phyloP scores from a whole-genome alignment of 2,888 invertebrate species.

The Zaprionus lineosus region DNA sequence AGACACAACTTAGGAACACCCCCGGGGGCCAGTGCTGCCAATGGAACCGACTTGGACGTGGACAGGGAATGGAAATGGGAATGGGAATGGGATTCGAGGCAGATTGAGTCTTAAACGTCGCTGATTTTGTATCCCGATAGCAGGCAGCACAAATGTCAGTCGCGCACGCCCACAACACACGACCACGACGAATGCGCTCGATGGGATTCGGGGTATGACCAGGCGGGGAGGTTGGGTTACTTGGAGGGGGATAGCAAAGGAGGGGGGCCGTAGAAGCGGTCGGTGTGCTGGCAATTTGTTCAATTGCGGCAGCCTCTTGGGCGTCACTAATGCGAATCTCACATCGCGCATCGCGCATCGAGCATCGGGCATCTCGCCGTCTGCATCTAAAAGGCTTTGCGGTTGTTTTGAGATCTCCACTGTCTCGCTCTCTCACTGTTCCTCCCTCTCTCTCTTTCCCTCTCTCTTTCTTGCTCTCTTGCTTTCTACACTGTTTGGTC shows the following conservation, averaged over 20 bases:
- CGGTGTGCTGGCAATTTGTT: constrained; percentile 59
- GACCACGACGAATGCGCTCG: constrained; percentile 35
- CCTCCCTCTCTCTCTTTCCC: neutral
- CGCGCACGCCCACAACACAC: constrained; percentile 69
- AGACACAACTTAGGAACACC: constrained; percentile 1
- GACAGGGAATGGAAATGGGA: too few relatives aligned
- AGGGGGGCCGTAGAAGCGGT: neutral
- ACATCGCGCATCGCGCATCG: constrained; percentile 65
- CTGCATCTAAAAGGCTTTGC: constrained; percentile 68
- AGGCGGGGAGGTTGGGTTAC: too few relatives aligned
- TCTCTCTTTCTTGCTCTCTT: neutral
- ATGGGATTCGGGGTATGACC: too few relatives aligned
- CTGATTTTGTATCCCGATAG: constrained; percentile 51
- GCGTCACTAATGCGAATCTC: constrained; percentile 69
- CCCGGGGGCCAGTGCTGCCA: constrained; percentile 19
- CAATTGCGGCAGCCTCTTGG: constrained; percentile 74
- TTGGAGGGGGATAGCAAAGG: too few relatives aligned
- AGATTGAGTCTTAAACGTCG: constrained; percentile 53
- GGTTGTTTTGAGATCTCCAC: constrained; percentile 11
- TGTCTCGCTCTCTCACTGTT: neutral
- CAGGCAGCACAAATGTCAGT: constrained; percentile 63
- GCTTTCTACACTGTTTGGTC: too few relatives aligned
- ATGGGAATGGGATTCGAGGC: constrained; percentile 32
- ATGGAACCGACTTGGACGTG: too few relatives aligned
- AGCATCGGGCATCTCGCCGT: constrained; percentile 57